A percentile compares a stretch with the other conserved stretches of the same genome.
Conservation (phyloP, 1,140 invertebrate genomes). For the Drosophila subobscura region DNA sequence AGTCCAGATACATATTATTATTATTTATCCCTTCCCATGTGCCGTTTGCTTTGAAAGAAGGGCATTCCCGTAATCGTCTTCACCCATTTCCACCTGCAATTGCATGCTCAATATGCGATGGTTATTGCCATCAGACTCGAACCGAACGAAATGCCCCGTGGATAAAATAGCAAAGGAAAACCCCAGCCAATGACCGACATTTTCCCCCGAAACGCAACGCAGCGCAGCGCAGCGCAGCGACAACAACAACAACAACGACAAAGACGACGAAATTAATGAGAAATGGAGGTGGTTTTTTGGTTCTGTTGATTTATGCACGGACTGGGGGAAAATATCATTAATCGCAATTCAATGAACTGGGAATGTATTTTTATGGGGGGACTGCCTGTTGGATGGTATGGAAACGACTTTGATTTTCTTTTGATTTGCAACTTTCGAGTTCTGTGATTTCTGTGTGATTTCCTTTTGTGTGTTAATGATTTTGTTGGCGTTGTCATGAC, state of each 20-base stretch:
- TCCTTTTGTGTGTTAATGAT: constrained; percentile 53
- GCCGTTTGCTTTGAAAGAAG: neutral
- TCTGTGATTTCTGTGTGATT: constrained; percentile 13
- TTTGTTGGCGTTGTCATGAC: constrained; percentile 48
- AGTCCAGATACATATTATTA: constrained; percentile 32
- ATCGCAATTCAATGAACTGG: constrained; percentile 46
- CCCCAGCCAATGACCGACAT: constrained; percentile 25
- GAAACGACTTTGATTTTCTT: constrained; percentile 21
- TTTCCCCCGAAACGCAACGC: too few relatives aligned
- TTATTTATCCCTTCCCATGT: neutral
- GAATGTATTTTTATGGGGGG: constrained; percentile 26
- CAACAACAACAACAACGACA: too few relatives aligned
- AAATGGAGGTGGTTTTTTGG: constrained; percentile 12
- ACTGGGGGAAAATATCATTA: constrained; percentile 21
- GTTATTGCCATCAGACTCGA: constrained; percentile 16
- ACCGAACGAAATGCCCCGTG: constrained; percentile 15
- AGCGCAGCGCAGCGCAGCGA: too few relatives aligned
- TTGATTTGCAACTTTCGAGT: constrained; percentile 33
- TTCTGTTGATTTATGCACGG: constrained; percentile 47
- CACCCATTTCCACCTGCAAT: constrained; percentile 8
- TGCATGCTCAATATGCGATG: constrained; percentile 3
- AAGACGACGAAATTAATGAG: constrained; percentile 40
- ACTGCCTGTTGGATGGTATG: neutral
- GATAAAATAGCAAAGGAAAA: constrained; percentile 3
- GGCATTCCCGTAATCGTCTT: constrained; percentile 8